Base-by-base conservation (phyloP, 2,113 vertebrate genomes). In the Lepidothrix coronata region DNA sequence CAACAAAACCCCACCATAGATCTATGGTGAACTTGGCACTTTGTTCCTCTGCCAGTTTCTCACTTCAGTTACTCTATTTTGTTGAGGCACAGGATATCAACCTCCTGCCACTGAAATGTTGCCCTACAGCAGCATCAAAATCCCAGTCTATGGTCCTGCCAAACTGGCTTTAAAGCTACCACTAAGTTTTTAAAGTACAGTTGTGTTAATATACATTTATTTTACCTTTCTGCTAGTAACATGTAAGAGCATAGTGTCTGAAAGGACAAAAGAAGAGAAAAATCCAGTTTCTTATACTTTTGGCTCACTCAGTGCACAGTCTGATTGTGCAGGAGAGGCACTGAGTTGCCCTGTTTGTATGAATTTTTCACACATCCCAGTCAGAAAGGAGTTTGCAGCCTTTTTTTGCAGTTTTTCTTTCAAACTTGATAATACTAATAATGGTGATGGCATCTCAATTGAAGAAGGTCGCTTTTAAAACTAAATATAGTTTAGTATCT, bases 371-470 rank as follows among this genome's bases (percentile, higher is more conserved):
- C 30, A 24, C 14, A 39, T 71, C 67, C 35, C 0, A 0, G 14
- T 20, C 59, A 37, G 68, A 63, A 86, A 41, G 1, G 9, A 92
- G 48, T 35, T 63, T 86, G 30, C 46, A 84, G 43, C 51, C 39
- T 74, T 20, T 31, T 14, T 43, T 70, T 83, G 24, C 33, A 37
- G 25, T 58, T 92, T 93, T 93, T 73, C 37, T 77, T 81, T 28
- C 30, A 23, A 43, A 51, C 12, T 84, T 71, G 43, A 37, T 72
- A 43, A 13, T 62, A 5, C 30, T 67, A 59, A 24, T 89, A 61
- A 31, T 35, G 14, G 16, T 35, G 30, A 48, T 0, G 1, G 27
- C 48, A 35, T 62, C 41, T 73, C 70, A 35, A 0, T 0, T 63
- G 28, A 58, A 30, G 35, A 81, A 72, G 39, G 48, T 20, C 1